phyloP scores from a whole-genome alignment of 2,797 vertebrate species.

The Phyllotis vaccarum region DNA sequence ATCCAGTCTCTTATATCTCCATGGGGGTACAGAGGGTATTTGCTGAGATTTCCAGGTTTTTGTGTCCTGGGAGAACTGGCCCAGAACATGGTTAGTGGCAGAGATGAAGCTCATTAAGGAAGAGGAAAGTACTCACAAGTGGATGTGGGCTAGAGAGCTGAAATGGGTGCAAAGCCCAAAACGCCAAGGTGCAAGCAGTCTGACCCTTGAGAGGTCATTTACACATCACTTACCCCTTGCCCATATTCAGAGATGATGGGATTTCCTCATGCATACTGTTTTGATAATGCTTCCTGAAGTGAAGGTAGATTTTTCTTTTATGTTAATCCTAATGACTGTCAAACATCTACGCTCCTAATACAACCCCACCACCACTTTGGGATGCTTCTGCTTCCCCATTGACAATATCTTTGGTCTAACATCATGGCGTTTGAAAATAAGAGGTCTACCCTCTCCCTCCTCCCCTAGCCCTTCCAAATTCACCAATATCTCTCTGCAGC shows the following conservation, averaged over 20 bases:
- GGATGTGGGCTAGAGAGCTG: background rate
- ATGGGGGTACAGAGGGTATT: background rate
- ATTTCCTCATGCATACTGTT: background rate
- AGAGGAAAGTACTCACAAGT: background rate
- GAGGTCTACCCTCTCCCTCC: background rate
- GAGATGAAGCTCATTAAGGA: background rate
- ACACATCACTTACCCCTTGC: background rate
- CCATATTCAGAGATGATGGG: background rate
- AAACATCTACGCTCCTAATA: background rate
- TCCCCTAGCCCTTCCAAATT: background rate
- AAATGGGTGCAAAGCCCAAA: background rate
- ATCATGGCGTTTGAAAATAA: background rate
- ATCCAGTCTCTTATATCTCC: background rate
- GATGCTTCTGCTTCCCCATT: background rate
- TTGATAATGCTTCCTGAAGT: background rate
- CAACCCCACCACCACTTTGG: background rate
- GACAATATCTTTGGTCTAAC: background rate
- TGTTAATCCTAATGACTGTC: background rate
- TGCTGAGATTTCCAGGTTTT: background rate
- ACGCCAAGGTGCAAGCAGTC: too few species aligned
- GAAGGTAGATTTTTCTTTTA: background rate
- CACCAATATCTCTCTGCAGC: conserved; percentile 83
- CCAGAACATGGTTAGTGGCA: background rate
- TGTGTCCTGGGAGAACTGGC: background rate
- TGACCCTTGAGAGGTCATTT: background rate